phyloP scores from a whole-genome alignment of 2,888 invertebrate species.

The Anthoptus insignis region DNA sequence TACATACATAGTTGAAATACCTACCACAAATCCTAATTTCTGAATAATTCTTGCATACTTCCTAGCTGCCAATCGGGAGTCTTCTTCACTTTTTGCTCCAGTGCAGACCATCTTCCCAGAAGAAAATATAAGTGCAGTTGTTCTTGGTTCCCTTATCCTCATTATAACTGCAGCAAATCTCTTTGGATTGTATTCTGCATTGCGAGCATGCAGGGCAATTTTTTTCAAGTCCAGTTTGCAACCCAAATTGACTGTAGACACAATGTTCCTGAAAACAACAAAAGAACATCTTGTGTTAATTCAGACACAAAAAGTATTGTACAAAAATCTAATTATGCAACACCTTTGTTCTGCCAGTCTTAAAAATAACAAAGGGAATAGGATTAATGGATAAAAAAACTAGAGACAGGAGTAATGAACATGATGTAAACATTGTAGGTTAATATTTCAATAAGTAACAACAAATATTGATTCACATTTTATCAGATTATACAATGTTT shows the following conservation, averaged over 20 bases:
- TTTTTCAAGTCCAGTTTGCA: constrained; percentile 98
- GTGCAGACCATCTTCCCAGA: constrained; percentile 96
- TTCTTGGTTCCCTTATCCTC: constrained; percentile 96
- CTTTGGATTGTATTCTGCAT: constrained; percentile 99
- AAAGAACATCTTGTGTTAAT: constrained; percentile 16
- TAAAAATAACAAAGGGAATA: too few relatives aligned
- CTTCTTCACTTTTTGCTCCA: constrained; percentile 94
- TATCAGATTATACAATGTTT: too few relatives aligned
- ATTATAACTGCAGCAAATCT: constrained; percentile 99
- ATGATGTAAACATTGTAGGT: too few relatives aligned
- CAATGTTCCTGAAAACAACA: constrained; percentile 94
- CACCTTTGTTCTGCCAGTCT: too few relatives aligned
- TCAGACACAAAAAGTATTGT: not conserved
- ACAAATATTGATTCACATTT: too few relatives aligned
- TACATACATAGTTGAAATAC: constrained; percentile 57
- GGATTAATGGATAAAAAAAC: too few relatives aligned
- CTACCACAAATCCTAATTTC: constrained; percentile 93
- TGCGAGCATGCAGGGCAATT: constrained; percentile 98
- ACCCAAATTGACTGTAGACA: constrained; percentile 98
- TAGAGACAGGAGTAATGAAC: too few relatives aligned
- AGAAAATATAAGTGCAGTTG: constrained; percentile 92
- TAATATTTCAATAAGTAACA: too few relatives aligned
- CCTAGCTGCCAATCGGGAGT: constrained; percentile 92
- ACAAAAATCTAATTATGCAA: too few relatives aligned
- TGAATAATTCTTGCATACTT: constrained; percentile 96